phyloP scores from a whole-genome alignment of 1,140 invertebrate genomes.

The Galleria mellonella region DNA sequence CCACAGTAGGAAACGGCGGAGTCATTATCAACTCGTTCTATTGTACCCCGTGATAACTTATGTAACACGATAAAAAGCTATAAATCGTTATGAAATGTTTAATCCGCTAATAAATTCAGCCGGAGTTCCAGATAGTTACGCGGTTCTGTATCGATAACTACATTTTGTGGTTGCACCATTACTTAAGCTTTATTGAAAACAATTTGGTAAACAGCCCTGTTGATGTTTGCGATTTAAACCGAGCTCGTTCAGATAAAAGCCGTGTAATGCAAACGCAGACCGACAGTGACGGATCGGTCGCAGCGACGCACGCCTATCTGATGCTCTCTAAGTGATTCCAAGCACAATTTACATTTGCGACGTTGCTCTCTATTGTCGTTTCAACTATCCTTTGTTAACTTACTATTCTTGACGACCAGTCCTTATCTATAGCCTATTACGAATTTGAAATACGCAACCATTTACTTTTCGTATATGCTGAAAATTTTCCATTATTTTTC shows the following conservation, averaged over 20 bases:
- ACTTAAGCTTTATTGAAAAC: slow-evolving; percentile 67
- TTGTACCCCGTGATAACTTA: slow-evolving; percentile 41
- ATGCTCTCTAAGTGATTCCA: slow-evolving; percentile 68
- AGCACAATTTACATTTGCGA: slow-evolving; percentile 62
- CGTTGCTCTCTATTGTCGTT: slow-evolving; percentile 58
- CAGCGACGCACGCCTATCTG: slow-evolving; percentile 65
- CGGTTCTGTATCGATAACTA: slow-evolving; percentile 25
- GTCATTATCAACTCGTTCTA: slow-evolving; percentile 45
- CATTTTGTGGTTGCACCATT: slow-evolving; percentile 48
- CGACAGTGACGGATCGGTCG: slow-evolving; percentile 70
- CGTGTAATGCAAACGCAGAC: slow-evolving; percentile 63
- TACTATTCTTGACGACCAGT: slow-evolving; percentile 16
- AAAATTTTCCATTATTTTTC: too few relatives aligned
- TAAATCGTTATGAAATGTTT: slow-evolving; percentile 54
- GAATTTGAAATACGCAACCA: slow-evolving; percentile 1
- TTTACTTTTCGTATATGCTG: not conserved
- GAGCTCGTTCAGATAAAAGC: slow-evolving; percentile 62
- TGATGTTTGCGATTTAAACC: slow-evolving; percentile 66
- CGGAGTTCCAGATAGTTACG: slow-evolving; percentile 29
- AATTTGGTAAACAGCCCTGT: slow-evolving; percentile 67
- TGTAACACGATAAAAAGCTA: slow-evolving; percentile 56
- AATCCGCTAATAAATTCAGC: slow-evolving; percentile 48
- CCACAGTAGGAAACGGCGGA: slow-evolving; percentile 25
- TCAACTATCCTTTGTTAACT: slow-evolving; percentile 43
- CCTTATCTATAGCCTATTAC: slow-evolving; percentile 10